Percentiles rank a stretch among this genome's conserved stretches.
These are phyloP conservation scores for Limnephilus marmoratus DNA, from an alignment of 2,888 invertebrate genomes.

Conservation along the genomic window DNA sequence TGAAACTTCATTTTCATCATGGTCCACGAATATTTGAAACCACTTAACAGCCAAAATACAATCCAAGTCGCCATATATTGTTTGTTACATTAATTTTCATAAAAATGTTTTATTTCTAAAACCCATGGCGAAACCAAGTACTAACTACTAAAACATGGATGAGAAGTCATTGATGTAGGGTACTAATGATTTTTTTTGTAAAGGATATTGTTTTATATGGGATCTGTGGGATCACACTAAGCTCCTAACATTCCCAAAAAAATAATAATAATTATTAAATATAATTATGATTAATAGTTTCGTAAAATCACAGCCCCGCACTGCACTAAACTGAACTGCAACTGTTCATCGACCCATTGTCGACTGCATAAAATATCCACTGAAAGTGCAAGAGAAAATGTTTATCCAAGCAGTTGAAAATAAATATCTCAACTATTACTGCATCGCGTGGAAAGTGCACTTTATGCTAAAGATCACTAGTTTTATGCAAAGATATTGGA, in stretches of 20 bases:
- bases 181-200: too few relatives aligned
- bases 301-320: neutral
- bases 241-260: too few relatives aligned
- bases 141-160: too few relatives aligned
- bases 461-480: conserved; percentile 28
- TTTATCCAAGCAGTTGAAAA: conserved; percentile 43
- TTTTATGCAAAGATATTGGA: conserved; percentile 14
- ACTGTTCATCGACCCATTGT: conserved; percentile 44
- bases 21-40: neutral
- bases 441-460: conserved; percentile 43
- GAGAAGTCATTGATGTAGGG: too few relatives aligned
- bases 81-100: neutral
- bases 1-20: neutral
- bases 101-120: neutral
- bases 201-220: too few relatives aligned
- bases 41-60: neutral
- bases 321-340: neutral
- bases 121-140: too few relatives aligned
- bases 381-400: conserved; percentile 49
- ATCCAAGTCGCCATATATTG: neutral
- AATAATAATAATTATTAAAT: too few relatives aligned
- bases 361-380: conserved; percentile 22
- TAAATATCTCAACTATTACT: conserved; percentile 30
- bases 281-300: neutral
- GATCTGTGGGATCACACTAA: too few relatives aligned